Evolutionary conservation across 1,140 invertebrate species (phyloP).

Genomic region (Mycetomoellerius zeteki): DNA sequence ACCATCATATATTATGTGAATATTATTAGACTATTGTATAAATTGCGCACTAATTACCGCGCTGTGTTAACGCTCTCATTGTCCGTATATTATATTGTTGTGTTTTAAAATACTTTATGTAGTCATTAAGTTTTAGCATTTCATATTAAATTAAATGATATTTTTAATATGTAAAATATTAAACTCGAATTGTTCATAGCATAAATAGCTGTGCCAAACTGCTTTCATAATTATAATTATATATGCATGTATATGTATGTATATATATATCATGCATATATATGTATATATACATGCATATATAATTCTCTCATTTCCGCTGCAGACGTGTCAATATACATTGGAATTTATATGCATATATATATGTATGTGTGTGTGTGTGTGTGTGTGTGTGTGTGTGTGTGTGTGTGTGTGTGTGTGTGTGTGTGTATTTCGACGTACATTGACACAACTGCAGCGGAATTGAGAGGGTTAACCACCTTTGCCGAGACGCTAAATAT

Average conservation of each 20-base stretch:
- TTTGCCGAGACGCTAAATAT: conserved; percentile 13
- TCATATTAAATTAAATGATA: not conserved
- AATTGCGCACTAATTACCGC: too few relatives aligned
- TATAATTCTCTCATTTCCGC: not conserved
- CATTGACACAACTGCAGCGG: not conserved
- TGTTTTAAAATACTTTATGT: not conserved
- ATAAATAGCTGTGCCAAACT: not conserved
- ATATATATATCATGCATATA: not conserved
- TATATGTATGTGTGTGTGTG: too few relatives aligned
- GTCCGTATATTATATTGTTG: too few relatives aligned
- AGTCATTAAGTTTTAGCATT: not conserved
- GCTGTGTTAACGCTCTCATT: too few relatives aligned
- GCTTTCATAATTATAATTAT: not conserved
- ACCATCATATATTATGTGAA: too few relatives aligned
- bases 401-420: too few relatives aligned
- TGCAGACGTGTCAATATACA: not conserved
- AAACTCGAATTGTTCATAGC: not conserved
- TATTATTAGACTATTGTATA: too few relatives aligned
- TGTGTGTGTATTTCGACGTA: too few relatives aligned
- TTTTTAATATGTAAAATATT: not conserved
- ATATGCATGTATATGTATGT: too few relatives aligned
- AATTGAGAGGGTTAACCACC: conserved; percentile 5
- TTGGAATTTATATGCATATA: not conserved
- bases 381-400: too few relatives aligned
- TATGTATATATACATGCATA: not conserved